Evolutionary conservation across 2,113 vertebrate genomes (phyloP), one percentile per base, ranked within the genome.

Genomic region (Eolophus roseicapilla): DNA sequence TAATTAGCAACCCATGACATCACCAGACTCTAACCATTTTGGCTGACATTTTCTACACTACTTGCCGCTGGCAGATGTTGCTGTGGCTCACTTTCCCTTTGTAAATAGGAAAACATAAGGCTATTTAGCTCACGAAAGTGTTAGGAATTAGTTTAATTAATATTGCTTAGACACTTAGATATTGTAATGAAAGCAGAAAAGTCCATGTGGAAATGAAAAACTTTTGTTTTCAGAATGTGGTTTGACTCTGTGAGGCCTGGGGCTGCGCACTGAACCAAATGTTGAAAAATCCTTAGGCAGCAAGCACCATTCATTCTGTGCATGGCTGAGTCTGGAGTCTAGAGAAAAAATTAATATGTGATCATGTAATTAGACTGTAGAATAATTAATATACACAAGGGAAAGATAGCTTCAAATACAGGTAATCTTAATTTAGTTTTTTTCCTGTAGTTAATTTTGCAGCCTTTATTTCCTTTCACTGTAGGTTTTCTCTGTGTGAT

Each of bases 371-470:
- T 96, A 94, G 49, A 78, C 41, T 94, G 67, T 16, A 81, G 71
- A 65, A 92, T 92, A 94, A 94, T 96, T 91, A 88, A 77, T 80
- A 80, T 70, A 65, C 81, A 74, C 94, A 70, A 67, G 87, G 87
- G 94, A 91, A 71, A 35, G 28, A 62, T 65, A 77, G 67, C 28
- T 91, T 95, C 78, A 92, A 88, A 67, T 76, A 77, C 29, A 91
- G 78, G 75, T 95, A 88, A 78, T 65, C 4, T 60, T 59, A 94
- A 91, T 85, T 88, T 52, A 5, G 2, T 19, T 64, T 87, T 91
- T 67, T 65, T 11, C 11, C 63, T 59, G 17, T 53, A 77, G 59
- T 95, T 88, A 79, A 80, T 78, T 83, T 57, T 88, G 12, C 3
- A 17, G 60, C 37, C 43, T 84, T 62, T 81, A 64, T 69, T 91